Conservation (phyloP, 1,140 invertebrate genomes). For the Xylocopa sonorina region DNA sequence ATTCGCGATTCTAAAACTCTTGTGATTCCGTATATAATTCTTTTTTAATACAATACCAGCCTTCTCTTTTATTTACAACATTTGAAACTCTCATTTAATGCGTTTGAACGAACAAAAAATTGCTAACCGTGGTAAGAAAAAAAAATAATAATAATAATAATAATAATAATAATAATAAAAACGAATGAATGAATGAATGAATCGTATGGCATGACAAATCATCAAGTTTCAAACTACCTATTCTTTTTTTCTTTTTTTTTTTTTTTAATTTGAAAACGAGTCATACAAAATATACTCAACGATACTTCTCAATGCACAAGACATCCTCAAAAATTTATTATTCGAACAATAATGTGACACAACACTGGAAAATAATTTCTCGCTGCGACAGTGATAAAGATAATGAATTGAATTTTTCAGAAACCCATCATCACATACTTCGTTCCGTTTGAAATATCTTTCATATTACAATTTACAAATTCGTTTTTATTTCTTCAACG, state of each 20-base stretch:
- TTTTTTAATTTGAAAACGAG: too few species aligned
- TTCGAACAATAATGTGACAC: constrained; percentile 25
- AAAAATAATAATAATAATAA: too few species aligned
- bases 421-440: constrained; percentile 44
- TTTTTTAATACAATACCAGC: constrained; percentile 39
- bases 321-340: not conserved
- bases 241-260: too few species aligned
- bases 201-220: too few species aligned
- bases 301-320: not conserved
- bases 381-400: constrained; percentile 39
- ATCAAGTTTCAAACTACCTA: too few species aligned
- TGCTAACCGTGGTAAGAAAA: constrained; percentile 14
- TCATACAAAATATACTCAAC: too few species aligned
- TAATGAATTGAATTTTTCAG: constrained; percentile 37
- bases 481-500: not conserved
- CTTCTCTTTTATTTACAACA: constrained; percentile 62
- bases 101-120: constrained; percentile 29
- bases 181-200: too few species aligned
- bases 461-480: constrained; percentile 5
- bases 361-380: constrained; percentile 24
- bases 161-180: too few species aligned
- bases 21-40: constrained; percentile 31
- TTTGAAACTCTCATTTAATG: constrained; percentile 34
- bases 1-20: constrained; percentile 38
- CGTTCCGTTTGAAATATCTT: constrained; percentile 32